Evolutionary conservation across 2,113 vertebrate species (phyloP), one percentile per base, ranked within the genome.

Genomic region (Desmodus rotundus): DNA sequence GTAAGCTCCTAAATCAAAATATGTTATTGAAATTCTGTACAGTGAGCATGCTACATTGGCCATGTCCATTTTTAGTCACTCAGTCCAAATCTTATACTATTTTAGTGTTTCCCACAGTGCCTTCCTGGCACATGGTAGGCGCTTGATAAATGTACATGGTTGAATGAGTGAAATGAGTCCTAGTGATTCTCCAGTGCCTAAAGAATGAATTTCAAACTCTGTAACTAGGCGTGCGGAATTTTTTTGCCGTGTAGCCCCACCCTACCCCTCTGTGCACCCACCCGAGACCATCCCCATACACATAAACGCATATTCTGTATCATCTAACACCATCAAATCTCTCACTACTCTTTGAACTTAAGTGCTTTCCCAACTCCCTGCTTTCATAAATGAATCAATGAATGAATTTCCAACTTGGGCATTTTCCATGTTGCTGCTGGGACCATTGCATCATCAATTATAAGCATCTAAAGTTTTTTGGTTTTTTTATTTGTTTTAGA

Each of bases 341-440:
- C 47, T 92, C 26, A 7, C 45, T 73, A 2, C 43, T 91, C 45
- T 82, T 84, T 87, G 68, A 92, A 74, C 54, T 28, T 87, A 63
- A 47, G 38, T 83, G 63, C 78, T 74, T 83, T 91, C 73, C 54
- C 63, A 93, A 41, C 31, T 80, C 26, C 36, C 24, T 65, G n/a
- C 73, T 95, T 94, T 94, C 80, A 80, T 43, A 94, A 33, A 89
- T 83, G 36, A 95, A 74, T 83, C 24, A 4, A 7, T 95, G 68
- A 78, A 20, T 88, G 12, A 80, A 90, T 94, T 88, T 92, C 41
- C 54, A 92, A 2, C 65, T 81, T 14, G 7, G 24, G 24, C 20
- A 20, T 89, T 68, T 84, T 89, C 86, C 19, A 1, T 45, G 41
- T 84, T 63, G 4, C n/a, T 88, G 4, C 17, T 41, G n/a, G 3